Conservation (phyloP, 2,113 vertebrate genomes). For the Datnioides undecimradiatus region DNA sequence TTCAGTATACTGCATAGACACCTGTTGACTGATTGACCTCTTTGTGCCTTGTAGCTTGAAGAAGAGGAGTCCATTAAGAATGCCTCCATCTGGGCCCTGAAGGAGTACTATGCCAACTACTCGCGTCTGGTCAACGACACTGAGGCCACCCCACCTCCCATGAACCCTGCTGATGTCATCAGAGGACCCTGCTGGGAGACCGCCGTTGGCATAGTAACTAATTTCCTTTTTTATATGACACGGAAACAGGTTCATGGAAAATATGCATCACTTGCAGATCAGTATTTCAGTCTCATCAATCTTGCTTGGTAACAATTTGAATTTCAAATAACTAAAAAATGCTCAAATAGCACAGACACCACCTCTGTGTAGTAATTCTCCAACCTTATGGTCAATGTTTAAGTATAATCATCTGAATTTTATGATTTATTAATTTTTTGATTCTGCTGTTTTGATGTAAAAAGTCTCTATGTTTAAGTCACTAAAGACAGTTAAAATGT, state of each 20-base stretch:
- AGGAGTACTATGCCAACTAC: constrained; percentile 89
- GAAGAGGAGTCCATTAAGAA: constrained; percentile 91
- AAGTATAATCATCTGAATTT: neutral
- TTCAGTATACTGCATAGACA: neutral
- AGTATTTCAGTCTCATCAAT: neutral
- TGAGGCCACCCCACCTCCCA: constrained; percentile 82
- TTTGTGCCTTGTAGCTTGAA: constrained; percentile 84
- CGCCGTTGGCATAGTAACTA: constrained; percentile 92
- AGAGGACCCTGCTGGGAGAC: constrained; percentile 99
- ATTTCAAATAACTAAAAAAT: no score
- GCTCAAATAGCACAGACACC: no score
- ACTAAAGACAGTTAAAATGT: neutral
- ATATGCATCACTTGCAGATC: no score
- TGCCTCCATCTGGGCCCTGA: constrained; percentile 87
- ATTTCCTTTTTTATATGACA: neutral
- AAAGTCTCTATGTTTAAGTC: neutral
- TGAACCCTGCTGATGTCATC: constrained; percentile 91
- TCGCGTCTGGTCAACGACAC: constrained; percentile 78
- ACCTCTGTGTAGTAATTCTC: no score
- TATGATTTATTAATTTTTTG: no score
- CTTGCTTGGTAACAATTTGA: no score
- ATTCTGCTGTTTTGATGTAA: neutral
- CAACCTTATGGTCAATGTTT: neutral
- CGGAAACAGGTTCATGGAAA: no score
- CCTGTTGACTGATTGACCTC: neutral